Base-by-base conservation (phyloP, 1,140 invertebrate species). In the Lordiphosa clarofinis region DNA sequence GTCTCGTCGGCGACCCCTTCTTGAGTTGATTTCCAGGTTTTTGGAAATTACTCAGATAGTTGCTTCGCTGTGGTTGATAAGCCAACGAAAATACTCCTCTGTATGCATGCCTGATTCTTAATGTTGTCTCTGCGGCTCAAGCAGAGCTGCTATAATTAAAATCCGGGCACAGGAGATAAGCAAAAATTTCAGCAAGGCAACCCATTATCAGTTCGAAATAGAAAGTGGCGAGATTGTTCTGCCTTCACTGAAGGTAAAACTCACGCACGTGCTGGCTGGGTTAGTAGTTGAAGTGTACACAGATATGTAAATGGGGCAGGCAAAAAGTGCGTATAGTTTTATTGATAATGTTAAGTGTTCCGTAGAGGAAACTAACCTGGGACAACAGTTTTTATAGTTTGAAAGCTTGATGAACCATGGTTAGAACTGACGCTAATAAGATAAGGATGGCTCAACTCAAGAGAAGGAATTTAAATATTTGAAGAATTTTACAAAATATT, bases 21-120 rank as follows among this genome's bases (percentile, higher is more conserved):
- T 46, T 59, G 36, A 56, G 55, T 48, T 42, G 21, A 52, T 38
- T 35, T 38, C 49, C 46, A 50, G 43, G 39, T 42, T 46, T 55
- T 55, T 37, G 46, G 33, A 52, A 52, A 82, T 81, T 75, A 75
- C 71, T 82, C 76, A 81, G 67, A 78, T 19, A 47, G 35, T 37
- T 7, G 19, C 24, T 33, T 73, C 12, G 13, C 37, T 58, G 52
- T 67, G 64, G 36, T 44, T 74, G 71, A 74, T 74, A 74, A 73
- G 72, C n/a, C 13, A 8, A 33, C 38, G 15, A 12, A 40, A 8
- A 40, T 40, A 15, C 37, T n/a, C 12, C 8, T 39, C 37, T 24
- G 15, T 43, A 24, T 44, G 6, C n/a, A 28, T 44, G 21, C 8
- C 4, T 13, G 39, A 36, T 31, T 21, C 46, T 37, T 58, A 21